Percentiles rank a stretch among this genome's conserved stretches.
Conservation (phyloP, 2,797 vertebrate species). For the Mico argentatus region DNA sequence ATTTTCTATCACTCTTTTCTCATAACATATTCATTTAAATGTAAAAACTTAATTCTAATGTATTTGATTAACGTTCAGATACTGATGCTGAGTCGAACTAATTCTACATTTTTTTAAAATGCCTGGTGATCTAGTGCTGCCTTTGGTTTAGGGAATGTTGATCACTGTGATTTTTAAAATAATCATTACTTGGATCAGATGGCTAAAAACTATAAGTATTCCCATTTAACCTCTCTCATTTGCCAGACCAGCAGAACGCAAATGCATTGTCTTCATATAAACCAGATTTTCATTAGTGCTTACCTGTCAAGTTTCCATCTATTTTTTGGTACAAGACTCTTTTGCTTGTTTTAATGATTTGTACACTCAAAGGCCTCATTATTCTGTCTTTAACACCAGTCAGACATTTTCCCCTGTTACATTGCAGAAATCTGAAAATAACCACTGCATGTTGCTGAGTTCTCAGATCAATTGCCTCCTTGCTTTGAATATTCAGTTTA, state of each 20-base stretch:
- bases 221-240: not conserved
- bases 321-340: not conserved
- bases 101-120: not conserved
- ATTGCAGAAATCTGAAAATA: not conserved
- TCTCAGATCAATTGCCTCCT: constrained; percentile 55
- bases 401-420: not conserved
- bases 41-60: not conserved
- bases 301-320: not conserved
- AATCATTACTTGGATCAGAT: not conserved
- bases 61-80: not conserved
- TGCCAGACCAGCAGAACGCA: not conserved
- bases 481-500: constrained; percentile 69
- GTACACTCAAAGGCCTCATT: not conserved
- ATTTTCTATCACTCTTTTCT: not conserved
- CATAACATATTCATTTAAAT: not conserved
- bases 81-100: not conserved
- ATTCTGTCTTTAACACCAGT: not conserved
- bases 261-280: not conserved
- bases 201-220: not conserved
- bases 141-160: not conserved
- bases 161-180: not conserved
- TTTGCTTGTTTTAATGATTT: not conserved
- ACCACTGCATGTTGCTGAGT: not conserved
- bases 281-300: not conserved
- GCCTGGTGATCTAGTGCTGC: not conserved